Conservation (phyloP, 2,888 invertebrate genomes). For the Poecilus cupreus region DNA sequence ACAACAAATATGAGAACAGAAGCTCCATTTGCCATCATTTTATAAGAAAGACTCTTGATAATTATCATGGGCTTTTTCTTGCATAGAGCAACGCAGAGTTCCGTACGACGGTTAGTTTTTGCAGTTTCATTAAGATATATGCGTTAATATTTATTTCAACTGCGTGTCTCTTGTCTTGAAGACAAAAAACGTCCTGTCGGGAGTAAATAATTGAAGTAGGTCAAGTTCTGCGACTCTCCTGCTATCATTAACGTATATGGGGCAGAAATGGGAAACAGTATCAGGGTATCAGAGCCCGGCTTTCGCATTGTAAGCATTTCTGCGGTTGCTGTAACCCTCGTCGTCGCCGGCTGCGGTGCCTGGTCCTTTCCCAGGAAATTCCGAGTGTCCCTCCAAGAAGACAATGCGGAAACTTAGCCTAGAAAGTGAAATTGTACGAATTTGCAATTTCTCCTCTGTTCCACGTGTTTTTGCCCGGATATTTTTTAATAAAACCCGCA, state of each 20-base stretch:
- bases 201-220: slow-evolving; percentile 18
- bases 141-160: slow-evolving; percentile 5
- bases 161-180: background rate
- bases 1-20: background rate
- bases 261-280: slow-evolving; percentile 29
- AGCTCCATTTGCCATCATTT: background rate
- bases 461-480: background rate
- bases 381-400: background rate
- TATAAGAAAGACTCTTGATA: background rate
- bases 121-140: slow-evolving; percentile 20
- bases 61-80: background rate
- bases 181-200: slow-evolving; percentile 23
- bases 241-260: slow-evolving; percentile 34
- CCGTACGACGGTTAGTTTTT: background rate
- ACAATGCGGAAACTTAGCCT: slow-evolving; percentile 27
- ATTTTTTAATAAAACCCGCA: slow-evolving; percentile 28
- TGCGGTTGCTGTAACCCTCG: background rate
- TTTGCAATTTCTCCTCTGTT: background rate
- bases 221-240: background rate
- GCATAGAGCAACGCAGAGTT: background rate
- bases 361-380: slow-evolving; percentile 4
- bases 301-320: slow-evolving; percentile 38
- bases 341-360: background rate
- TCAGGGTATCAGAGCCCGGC: background rate
- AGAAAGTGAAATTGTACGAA: slow-evolving; percentile 24